These are phyloP conservation scores for Diceros bicornis DNA, from an alignment of 2,797 vertebrate species.

Conservation along the genomic window DNA sequence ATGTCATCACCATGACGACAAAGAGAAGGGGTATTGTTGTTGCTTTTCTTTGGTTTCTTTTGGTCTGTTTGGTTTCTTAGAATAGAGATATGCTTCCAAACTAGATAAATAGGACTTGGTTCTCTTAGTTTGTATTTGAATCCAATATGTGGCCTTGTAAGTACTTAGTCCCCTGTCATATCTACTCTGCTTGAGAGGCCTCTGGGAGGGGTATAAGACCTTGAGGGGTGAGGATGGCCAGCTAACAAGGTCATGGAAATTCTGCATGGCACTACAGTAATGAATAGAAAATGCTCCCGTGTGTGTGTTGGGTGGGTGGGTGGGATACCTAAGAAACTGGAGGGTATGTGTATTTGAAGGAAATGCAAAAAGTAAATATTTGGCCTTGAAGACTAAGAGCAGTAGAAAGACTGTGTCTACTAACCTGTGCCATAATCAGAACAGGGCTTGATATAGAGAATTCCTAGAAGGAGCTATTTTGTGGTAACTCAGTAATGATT, in stretches of 20 bases:
- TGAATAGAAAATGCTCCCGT: neutral
- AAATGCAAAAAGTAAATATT: neutral
- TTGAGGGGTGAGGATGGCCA: neutral
- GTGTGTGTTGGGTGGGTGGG: neutral
- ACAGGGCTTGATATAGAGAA: neutral
- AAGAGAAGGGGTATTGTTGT: neutral
- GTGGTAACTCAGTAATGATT: neutral
- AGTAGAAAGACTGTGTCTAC: neutral
- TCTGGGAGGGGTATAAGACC: neutral
- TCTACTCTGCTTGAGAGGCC: neutral
- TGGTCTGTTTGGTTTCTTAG: neutral
- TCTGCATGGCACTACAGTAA: fast-evolving
- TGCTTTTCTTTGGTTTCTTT: neutral
- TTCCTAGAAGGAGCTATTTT: neutral
- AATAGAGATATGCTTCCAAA: neutral
- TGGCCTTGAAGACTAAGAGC: neutral
- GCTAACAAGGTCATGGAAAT: neutral
- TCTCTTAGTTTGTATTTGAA: neutral
- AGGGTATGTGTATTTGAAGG: neutral
- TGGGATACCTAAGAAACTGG: neutral
- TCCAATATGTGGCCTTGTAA: neutral
- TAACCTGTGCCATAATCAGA: fast-evolving
- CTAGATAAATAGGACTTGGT: neutral
- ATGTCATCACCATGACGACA: neutral
- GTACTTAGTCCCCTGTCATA: neutral